phyloP scores from a whole-genome alignment of 2,888 invertebrate genomes.

The Melipona beecheii region DNA sequence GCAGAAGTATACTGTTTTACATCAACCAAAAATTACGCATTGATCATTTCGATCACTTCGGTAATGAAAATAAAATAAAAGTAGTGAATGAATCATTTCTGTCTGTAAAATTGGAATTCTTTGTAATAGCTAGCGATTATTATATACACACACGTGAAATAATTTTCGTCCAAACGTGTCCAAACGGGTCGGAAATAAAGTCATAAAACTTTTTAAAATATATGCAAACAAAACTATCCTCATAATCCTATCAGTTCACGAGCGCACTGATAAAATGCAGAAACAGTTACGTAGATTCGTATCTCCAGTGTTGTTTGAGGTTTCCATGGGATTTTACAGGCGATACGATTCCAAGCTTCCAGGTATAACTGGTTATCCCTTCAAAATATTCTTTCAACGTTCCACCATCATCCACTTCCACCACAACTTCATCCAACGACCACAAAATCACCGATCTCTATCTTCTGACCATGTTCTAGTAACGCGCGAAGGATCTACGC shows the following conservation, averaged over 20 bases:
- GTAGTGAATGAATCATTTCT: not conserved
- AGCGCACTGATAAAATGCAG: constrained; percentile 3
- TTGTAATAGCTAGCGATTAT: not conserved
- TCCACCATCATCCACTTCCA: not conserved
- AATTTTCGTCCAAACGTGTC: not conserved
- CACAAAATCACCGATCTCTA: constrained; percentile 5
- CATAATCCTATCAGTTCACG: not conserved
- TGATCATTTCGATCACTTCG: not conserved
- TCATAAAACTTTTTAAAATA: not conserved
- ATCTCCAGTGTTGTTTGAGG: constrained; percentile 2
- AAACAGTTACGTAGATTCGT: not conserved
- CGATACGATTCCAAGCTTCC: not conserved
- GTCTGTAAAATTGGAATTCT: not conserved
- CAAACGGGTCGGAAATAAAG: not conserved
- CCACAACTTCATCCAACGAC: not conserved
- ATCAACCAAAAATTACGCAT: not conserved
- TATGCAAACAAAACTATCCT: not conserved
- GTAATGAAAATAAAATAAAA: not conserved
- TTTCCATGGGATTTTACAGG: constrained; percentile 8
- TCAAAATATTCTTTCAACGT: not conserved
- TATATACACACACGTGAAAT: not conserved
- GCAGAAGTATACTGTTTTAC: no score
- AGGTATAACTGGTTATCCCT: not conserved
- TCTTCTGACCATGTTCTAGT: not conserved
- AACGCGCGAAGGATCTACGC: not conserved